Percentiles rank a stretch among this genome's conserved stretches.
Evolutionary conservation across 1,140 invertebrate species (phyloP).

Genomic region (Himalopsyche phryganea): DNA sequence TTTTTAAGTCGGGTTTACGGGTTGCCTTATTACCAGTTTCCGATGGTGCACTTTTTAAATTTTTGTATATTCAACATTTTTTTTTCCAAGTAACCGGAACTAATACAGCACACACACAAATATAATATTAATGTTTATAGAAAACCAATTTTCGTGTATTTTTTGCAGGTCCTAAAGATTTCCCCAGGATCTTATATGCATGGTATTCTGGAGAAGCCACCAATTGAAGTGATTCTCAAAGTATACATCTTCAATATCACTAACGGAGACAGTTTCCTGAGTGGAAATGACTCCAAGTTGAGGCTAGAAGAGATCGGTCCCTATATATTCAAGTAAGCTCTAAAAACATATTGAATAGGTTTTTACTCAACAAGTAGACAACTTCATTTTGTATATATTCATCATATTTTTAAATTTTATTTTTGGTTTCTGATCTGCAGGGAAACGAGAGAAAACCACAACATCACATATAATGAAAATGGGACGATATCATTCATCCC

Average conservation of each 20-base stretch:
- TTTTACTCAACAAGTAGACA: too few species aligned
- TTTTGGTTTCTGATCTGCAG: too few species aligned
- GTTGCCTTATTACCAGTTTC: too few species aligned
- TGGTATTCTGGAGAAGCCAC: conserved; percentile 13
- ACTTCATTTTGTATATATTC: too few species aligned
- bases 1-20: too few species aligned
- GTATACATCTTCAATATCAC: conserved; percentile 85
- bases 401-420: too few species aligned
- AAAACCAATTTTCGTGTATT: neutral
- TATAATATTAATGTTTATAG: too few species aligned
- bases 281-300: conserved; percentile 63
- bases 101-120: too few species aligned
- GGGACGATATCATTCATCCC: conserved; percentile 75
- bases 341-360: too few species aligned
- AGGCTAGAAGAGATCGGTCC: conserved; percentile 76
- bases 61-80: too few species aligned
- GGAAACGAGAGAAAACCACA: conserved; percentile 64
- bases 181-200: conserved; percentile 15
- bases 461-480: conserved; percentile 68
- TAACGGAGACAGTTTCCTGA: conserved; percentile 69
- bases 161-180: conserved; percentile 18
- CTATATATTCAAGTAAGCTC: conserved; percentile 76
- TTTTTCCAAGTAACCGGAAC: too few species aligned
- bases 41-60: too few species aligned
- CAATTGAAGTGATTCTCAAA: conserved; percentile 56